Evolutionary conservation across 2,113 vertebrate genomes (phyloP), one percentile per base, ranked within the genome.

Genomic region (Nannobrachium achirus): DNA sequence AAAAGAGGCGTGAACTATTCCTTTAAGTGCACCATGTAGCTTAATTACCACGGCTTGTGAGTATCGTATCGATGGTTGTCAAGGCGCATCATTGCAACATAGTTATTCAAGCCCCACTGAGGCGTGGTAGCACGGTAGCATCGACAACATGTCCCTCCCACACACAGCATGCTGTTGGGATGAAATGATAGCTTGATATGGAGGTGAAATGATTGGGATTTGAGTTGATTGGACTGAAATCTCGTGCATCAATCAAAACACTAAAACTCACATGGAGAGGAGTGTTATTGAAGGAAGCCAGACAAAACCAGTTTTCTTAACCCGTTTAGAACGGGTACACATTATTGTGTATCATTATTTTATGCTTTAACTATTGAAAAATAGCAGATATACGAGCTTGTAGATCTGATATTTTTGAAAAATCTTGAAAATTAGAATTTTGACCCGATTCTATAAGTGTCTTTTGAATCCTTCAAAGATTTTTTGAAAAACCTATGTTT

Each of bases 11-110:
- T 74, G 72, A 52, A 49, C 52, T 55, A 63, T 76, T 79, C 73
- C n/a, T n/a, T 48, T 58, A 59, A 6, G 74, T 71, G 71, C 76
- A 70, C 71, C 48, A 57, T 42, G 39, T 38, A 59, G 74, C 72
- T n/a, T 82, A 84, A 80, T 80, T 75, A 78, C 76, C 66, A 57
- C 85, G 70, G 75, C 71, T 57, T 77, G 81, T 33, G 25, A 33
- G 25, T 33, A 33, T 33, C 25, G 25, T 33, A 33, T 33, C 25
- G 25, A 33, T 33, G 25, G 6, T 33, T 33, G 25, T 33, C 25
- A 33, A 81, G 61, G 76, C 33, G 4, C 57, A 52, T 38, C 8
- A 14, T 56, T 80, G 72, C 82, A 72, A 63, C 63, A 39, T 71
- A 60, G 78, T 83, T 76, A 87, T 84, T 75, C 69, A 79, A 84